Evolutionary conservation across 2,888 invertebrate species (phyloP).

Genomic region (Eupithecia vulgata): DNA sequence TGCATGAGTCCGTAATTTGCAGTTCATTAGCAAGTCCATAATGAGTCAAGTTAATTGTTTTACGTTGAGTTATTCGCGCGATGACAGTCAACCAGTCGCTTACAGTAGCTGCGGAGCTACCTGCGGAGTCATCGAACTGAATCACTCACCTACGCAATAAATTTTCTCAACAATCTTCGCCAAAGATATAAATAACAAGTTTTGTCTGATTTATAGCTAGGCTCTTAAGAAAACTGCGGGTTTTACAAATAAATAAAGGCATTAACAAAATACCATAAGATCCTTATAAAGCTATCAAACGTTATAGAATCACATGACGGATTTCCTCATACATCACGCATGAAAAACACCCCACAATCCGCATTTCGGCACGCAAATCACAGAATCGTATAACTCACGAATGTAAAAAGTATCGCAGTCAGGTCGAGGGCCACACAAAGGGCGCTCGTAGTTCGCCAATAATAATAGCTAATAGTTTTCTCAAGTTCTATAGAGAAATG

Average conservation of each 20-base stretch:
- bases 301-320: slow-evolving; percentile 43
- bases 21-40: slow-evolving; percentile 16
- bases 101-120: slow-evolving; percentile 6
- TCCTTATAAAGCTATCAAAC: slow-evolving; percentile 56
- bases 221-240: background rate
- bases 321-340: slow-evolving; percentile 53
- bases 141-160: slow-evolving; percentile 5
- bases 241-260: slow-evolving; percentile 10
- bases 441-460: slow-evolving; percentile 73
- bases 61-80: slow-evolving; percentile 6
- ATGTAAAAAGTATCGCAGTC: slow-evolving; percentile 65
- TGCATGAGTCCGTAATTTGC: slow-evolving; percentile 13
- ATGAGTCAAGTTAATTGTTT: slow-evolving; percentile 19
- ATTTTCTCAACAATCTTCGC: background rate
- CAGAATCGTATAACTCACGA: slow-evolving; percentile 61
- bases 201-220: slow-evolving; percentile 21
- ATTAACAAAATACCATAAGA: slow-evolving; percentile 21
- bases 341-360: slow-evolving; percentile 58
- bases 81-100: background rate
- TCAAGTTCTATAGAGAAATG: slow-evolving; percentile 80
- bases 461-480: slow-evolving; percentile 83
- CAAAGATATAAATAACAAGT: slow-evolving; percentile 9
- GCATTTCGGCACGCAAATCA: slow-evolving; percentile 72
- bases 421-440: slow-evolving; percentile 65
- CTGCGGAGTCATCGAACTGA: slow-evolving; percentile 7